A percentile compares a stretch with the other conserved stretches of the same genome.
phyloP scores from a whole-genome alignment of 1,140 invertebrate genomes.

The Daktulosphaira vitifoliae region DNA sequence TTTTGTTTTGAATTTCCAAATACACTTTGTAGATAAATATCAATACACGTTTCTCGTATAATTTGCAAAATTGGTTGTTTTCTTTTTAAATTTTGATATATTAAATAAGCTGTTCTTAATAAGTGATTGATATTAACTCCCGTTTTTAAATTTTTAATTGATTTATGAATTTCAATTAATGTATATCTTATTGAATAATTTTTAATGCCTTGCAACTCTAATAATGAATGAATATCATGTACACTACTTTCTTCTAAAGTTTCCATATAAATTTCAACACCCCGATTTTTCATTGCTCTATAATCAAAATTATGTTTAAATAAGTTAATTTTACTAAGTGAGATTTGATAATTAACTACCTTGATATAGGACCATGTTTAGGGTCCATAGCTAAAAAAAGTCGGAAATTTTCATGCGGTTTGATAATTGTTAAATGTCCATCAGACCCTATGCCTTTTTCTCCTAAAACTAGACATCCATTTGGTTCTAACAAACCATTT shows the following conservation, averaged over 20 bases:
- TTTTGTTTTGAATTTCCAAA: conserved; percentile 14
- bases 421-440: conserved; percentile 63
- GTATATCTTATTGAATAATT: conserved; percentile 43
- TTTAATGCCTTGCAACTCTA: conserved; percentile 48
- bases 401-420: conserved; percentile 83
- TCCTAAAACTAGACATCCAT: conserved; percentile 79
- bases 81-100: conserved; percentile 53
- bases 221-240: conserved; percentile 51
- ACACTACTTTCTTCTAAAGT: conserved; percentile 43
- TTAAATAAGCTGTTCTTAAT: conserved; percentile 54
- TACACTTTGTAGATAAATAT: conserved; percentile 58
- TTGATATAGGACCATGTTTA: conserved; percentile 87
- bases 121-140: conserved; percentile 50
- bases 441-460: conserved; percentile 73
- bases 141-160: conserved; percentile 44
- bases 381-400: conserved; percentile 94
- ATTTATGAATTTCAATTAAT: conserved; percentile 49
- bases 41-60: conserved; percentile 51
- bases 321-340: too few species aligned
- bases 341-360: too few species aligned
- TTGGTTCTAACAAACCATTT: conserved; percentile 89
- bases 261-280: conserved; percentile 80
- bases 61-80: conserved; percentile 50
- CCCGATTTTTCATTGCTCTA: conserved; percentile 94
- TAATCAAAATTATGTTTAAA: conserved; percentile 38